Conservation (phyloP, 2,888 invertebrate genomes). For the Gymnoscelis rufifasciata region DNA sequence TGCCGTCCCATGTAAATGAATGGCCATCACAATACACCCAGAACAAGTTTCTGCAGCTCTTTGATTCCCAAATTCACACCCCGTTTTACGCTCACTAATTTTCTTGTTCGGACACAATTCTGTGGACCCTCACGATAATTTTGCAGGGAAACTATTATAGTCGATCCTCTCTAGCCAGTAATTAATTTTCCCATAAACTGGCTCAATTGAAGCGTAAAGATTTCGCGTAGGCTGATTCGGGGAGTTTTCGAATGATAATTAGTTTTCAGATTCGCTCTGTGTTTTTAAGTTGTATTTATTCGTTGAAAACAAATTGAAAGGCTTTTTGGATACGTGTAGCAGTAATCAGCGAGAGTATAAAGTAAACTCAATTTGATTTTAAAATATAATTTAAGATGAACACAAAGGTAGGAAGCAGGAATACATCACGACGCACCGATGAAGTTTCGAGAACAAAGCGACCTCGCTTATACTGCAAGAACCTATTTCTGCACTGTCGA, state of each 20-base stretch:
- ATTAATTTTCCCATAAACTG: slow-evolving; percentile 77
- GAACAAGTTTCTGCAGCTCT: slow-evolving; percentile 66
- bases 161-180: slow-evolving; percentile 75
- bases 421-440: slow-evolving; percentile 58
- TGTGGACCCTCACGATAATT: slow-evolving; percentile 72
- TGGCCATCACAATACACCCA: slow-evolving; percentile 64
- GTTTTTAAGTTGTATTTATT: slow-evolving; percentile 49
- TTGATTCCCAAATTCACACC: slow-evolving; percentile 77
- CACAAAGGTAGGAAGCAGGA: slow-evolving; percentile 50
- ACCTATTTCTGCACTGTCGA: slow-evolving; percentile 65
- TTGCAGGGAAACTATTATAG: slow-evolving; percentile 75
- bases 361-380: too few relatives aligned
- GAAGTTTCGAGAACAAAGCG: slow-evolving; percentile 72
- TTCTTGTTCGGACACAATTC: slow-evolving; percentile 79
- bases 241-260: slow-evolving; percentile 67
- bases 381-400: too few relatives aligned
- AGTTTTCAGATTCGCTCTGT: slow-evolving; percentile 52
- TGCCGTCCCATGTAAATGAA: slow-evolving; percentile 72
- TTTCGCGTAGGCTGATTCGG: slow-evolving; percentile 67
- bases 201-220: slow-evolving; percentile 77
- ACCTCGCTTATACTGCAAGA: slow-evolving; percentile 55
- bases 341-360: too few relatives aligned
- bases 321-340: too few relatives aligned
- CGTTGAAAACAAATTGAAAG: slow-evolving; percentile 35
- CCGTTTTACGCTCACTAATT: slow-evolving; percentile 78